phyloP scores from a whole-genome alignment of 1,140 invertebrate species.

The Papilio xuthus region DNA sequence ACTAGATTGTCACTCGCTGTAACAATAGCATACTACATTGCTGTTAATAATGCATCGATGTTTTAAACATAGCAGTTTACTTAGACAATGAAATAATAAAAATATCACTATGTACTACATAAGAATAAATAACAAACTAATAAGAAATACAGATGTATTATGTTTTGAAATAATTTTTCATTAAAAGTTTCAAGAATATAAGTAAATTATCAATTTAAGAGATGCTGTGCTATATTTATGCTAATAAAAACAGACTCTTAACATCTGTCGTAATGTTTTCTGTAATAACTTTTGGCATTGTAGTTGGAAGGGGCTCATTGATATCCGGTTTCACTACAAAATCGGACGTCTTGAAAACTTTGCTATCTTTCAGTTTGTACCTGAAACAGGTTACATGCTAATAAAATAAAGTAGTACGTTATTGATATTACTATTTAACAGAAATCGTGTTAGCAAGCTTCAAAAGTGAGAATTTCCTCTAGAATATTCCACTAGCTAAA shows the following conservation, averaged over 20 bases:
- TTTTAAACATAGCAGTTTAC: not conserved
- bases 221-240: not conserved
- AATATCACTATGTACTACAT: not conserved
- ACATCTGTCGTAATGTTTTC: not conserved
- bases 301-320: constrained; percentile 37
- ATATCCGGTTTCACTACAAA: constrained; percentile 42
- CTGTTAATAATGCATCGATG: not conserved
- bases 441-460: not conserved
- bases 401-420: not conserved
- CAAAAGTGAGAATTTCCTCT: no score
- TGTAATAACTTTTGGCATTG: constrained; percentile 33
- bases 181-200: not conserved
- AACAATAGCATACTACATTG: not conserved
- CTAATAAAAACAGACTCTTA: constrained; percentile 17
- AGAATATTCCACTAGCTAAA: no score
- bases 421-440: no score
- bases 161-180: no score
- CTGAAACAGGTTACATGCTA: constrained; percentile 16
- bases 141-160: no score
- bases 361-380: constrained; percentile 39
- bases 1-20: constrained; percentile 13
- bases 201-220: no score
- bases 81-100: not conserved
- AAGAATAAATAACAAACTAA: no score
- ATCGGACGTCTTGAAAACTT: constrained; percentile 41